Evolutionary conservation across 2,888 invertebrate genomes (phyloP).

Genomic region (Colletes collaris): DNA sequence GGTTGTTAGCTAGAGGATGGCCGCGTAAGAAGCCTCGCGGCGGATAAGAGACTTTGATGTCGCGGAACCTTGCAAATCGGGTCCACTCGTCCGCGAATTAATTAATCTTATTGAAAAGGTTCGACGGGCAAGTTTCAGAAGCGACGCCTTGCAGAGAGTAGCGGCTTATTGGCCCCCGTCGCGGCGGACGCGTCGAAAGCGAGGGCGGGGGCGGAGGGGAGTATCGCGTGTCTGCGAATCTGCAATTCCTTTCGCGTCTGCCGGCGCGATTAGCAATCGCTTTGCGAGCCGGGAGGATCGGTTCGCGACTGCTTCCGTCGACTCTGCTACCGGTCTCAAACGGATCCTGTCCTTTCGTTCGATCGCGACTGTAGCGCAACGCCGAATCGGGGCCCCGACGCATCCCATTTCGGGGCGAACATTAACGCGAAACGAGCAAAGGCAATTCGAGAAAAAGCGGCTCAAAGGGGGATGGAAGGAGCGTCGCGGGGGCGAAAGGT

Average conservation of each 20-base stretch:
- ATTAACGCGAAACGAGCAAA: constrained; percentile 61
- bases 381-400: constrained; percentile 12
- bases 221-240: constrained; percentile 41
- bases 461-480: constrained; percentile 60
- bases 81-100: constrained; percentile 46
- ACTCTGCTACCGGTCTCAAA: constrained; percentile 5
- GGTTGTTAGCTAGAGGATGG: constrained; percentile 50
- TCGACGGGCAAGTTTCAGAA: constrained; percentile 13
- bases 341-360: constrained; percentile 1
- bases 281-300: background rate
- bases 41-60: constrained; percentile 43
- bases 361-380: background rate
- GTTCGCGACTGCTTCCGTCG: background rate
- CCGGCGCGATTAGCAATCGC: constrained; percentile 44
- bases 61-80: constrained; percentile 51
- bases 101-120: constrained; percentile 45
- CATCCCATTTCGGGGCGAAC: constrained; percentile 56
- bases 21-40: constrained; percentile 57
- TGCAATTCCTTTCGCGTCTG: constrained; percentile 54
- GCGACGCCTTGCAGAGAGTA: constrained; percentile 29
- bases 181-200: constrained; percentile 1
- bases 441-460: constrained; percentile 56
- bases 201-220: background rate
- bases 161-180: constrained; percentile 32
- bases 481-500: constrained; percentile 35